phyloP scores from a whole-genome alignment of 2,797 vertebrate genomes.

The Alectoris magna region DNA sequence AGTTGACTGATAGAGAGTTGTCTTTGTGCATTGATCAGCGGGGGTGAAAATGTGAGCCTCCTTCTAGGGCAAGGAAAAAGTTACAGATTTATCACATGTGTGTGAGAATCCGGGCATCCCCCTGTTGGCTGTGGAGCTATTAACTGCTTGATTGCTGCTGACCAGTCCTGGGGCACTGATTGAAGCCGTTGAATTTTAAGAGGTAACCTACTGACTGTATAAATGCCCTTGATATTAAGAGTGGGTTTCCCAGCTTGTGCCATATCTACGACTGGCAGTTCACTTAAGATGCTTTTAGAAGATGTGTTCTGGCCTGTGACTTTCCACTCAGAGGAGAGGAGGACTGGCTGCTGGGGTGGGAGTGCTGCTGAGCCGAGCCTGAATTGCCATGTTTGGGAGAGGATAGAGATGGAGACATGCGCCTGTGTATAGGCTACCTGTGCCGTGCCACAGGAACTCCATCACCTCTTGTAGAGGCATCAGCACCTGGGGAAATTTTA shows the following conservation, averaged over 20 bases:
- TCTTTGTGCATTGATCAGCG: not conserved
- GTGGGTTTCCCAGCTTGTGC: not conserved
- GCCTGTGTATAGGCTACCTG: fast-evolving
- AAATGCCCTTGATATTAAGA: not conserved
- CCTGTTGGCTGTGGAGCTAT: not conserved
- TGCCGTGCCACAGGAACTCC: not conserved
- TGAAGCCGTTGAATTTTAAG: not conserved
- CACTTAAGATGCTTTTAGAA: not conserved
- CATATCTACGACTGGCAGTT: not conserved
- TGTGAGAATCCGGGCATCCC: not conserved
- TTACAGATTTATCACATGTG: not conserved
- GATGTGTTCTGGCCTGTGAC: fast-evolving
- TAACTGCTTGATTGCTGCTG: not conserved
- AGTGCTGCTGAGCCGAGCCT: not conserved
- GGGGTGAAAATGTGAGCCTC: not conserved
- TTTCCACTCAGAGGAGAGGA: not conserved
- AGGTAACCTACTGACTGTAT: not conserved
- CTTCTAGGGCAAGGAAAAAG: not conserved
- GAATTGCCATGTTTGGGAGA: not conserved
- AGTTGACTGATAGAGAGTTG: not conserved
- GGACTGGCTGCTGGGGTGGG: not conserved
- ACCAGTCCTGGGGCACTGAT: not conserved
- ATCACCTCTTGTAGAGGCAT: not conserved
- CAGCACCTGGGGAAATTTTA: fast-evolving
- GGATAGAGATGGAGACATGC: not conserved